Evolutionary conservation across 2,113 vertebrate genomes (phyloP).

Genomic region (Lontra canadensis): DNA sequence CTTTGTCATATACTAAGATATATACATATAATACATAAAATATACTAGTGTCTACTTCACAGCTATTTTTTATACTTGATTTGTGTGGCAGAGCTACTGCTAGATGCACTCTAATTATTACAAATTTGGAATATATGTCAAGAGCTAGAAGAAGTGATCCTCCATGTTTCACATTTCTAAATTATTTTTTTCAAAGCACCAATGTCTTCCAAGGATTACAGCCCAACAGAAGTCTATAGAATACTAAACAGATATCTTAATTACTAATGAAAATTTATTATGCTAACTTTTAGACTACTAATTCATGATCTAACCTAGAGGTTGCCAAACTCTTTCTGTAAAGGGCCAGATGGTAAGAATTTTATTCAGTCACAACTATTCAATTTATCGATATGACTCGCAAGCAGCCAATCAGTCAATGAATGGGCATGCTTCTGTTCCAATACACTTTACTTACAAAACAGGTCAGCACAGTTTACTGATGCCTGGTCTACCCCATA

Average conservation of each 20-base stretch:
- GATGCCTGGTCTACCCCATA: neutral
- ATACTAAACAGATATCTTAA: neutral
- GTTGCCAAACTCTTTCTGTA: neutral
- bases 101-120: neutral
- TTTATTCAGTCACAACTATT: neutral
- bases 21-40: neutral
- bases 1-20: neutral
- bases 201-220: neutral
- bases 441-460: neutral
- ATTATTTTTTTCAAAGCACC: slow-evolving; percentile 28
- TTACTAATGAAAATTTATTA: neutral
- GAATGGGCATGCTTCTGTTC: neutral
- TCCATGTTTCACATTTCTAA: slow-evolving; percentile 45
- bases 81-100: neutral
- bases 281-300: slow-evolving; percentile 18
- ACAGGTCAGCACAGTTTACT: neutral
- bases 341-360: neutral
- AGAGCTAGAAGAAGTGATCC: neutral
- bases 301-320: neutral
- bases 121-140: neutral
- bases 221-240: neutral
- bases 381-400: neutral
- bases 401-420: neutral
- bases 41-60: neutral
- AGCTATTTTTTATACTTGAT: neutral